These are phyloP conservation scores for Gryllus longicercus DNA, from an alignment of 2,888 invertebrate genomes.

Conservation along the genomic window DNA sequence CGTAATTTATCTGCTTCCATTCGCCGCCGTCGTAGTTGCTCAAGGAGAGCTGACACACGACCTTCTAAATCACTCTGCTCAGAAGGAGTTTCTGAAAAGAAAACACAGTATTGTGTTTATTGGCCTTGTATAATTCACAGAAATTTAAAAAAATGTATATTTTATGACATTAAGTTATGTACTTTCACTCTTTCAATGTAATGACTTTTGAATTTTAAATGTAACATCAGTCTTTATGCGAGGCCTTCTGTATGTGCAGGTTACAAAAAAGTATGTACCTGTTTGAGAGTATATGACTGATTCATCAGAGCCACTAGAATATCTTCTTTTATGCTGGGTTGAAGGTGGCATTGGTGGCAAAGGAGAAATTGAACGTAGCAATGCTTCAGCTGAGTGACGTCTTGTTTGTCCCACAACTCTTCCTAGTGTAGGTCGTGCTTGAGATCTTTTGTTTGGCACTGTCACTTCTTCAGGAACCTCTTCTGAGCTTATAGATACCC, in stretches of 20 bases:
- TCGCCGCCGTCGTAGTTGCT: conserved; percentile 50
- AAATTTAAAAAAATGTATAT: too few species aligned
- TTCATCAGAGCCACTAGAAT: conserved; percentile 44
- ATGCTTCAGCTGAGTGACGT: conserved; percentile 35
- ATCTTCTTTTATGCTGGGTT: conserved; percentile 37
- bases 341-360: conserved; percentile 39
- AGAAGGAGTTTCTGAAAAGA: conserved; percentile 47
- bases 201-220: too few species aligned
- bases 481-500: background rate
- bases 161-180: too few species aligned
- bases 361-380: conserved; percentile 26
- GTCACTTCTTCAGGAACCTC: background rate
- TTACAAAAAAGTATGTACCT: conserved; percentile 37
- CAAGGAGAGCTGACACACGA: conserved; percentile 50
- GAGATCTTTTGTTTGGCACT: background rate
- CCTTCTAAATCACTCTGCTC: conserved; percentile 54
- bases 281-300: conserved; percentile 42
- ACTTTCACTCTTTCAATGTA: too few species aligned
- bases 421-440: background rate
- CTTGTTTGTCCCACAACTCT: background rate
- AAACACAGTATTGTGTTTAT: too few species aligned
- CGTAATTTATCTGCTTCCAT: conserved; percentile 50
- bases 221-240: too few species aligned
- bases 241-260: too few species aligned
- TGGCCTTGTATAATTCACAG: too few species aligned